These are phyloP conservation scores for Gymnocypris eckloni DNA, from an alignment of 2,797 vertebrate genomes.

Conservation along the genomic window DNA sequence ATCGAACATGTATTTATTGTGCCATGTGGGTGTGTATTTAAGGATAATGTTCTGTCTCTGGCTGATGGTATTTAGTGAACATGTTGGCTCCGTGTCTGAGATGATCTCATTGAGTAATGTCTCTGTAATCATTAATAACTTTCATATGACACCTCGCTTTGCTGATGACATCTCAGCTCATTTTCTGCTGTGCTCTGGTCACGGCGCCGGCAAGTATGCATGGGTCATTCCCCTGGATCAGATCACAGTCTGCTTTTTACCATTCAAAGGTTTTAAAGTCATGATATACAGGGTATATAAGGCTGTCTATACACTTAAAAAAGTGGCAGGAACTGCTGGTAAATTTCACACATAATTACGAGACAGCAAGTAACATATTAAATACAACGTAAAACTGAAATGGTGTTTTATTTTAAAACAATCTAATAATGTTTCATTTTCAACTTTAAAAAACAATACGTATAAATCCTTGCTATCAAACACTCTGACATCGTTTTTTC, in stretches of 20 bases:
- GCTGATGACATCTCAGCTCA: constrained; percentile 64
- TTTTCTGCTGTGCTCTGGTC: constrained; percentile 44
- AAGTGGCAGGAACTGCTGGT: not conserved
- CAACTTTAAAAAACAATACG: too few species aligned
- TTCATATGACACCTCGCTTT: constrained; percentile 58
- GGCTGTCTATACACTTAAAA: not conserved
- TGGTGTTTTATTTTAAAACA: not conserved
- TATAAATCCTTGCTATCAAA: not conserved
- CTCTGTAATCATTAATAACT: constrained; percentile 73
- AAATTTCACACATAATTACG: not conserved
- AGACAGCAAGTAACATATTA: not conserved
- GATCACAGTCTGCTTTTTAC: constrained; percentile 36
- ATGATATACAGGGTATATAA: not conserved
- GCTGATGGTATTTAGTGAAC: not conserved
- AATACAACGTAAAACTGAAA: not conserved
- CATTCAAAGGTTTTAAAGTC: constrained; percentile 23
- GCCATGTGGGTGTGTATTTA: constrained; percentile 22
- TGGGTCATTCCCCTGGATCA: constrained; percentile 51
- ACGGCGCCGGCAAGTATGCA: constrained; percentile 60
- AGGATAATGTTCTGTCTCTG: not conserved
- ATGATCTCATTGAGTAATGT: constrained; percentile 73
- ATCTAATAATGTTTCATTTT: too few species aligned
- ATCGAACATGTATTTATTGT: constrained; percentile 9
- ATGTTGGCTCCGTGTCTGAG: constrained; percentile 62
- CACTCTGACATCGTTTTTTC: not conserved